Evolutionary conservation across 2,888 invertebrate species (phyloP).

Genomic region (Willowsia nigromaculata): DNA sequence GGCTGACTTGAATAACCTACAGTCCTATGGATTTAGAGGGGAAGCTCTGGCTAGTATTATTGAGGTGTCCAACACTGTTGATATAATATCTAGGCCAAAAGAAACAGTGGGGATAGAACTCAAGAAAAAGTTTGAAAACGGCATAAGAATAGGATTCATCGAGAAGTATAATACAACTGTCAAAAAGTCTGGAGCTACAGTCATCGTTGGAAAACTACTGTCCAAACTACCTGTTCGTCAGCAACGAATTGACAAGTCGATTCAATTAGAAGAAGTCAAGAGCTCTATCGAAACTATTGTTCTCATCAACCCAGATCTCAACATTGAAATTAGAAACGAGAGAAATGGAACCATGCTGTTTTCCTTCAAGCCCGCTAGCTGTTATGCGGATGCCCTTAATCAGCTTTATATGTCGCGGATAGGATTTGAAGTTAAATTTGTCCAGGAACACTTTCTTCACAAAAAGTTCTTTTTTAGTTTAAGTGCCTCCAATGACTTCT

Average conservation of each 20-base stretch:
- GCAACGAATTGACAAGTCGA: conserved; percentile 82
- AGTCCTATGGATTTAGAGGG: conserved; percentile 86
- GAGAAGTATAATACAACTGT: conserved; percentile 78
- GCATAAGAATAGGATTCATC: conserved; percentile 80
- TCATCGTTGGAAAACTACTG: conserved; percentile 86
- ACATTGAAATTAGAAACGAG: conserved; percentile 62
- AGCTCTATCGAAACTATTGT: conserved; percentile 84
- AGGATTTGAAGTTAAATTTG: conserved; percentile 45
- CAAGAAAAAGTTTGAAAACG: conserved; percentile 83
- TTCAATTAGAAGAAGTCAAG: conserved; percentile 84
- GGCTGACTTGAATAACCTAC: conserved; percentile 82
- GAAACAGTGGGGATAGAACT: conserved; percentile 82
- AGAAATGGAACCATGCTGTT: conserved; percentile 35
- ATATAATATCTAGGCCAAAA: conserved; percentile 83
- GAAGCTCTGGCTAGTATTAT: conserved; percentile 86
- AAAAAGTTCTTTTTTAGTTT: conserved; percentile 83
- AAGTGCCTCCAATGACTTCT: conserved; percentile 82
- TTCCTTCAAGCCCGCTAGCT: neutral
- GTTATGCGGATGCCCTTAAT: conserved; percentile 59
- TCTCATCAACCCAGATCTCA: conserved; percentile 83
- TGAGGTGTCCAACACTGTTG: conserved; percentile 83
- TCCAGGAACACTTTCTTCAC: conserved; percentile 78
- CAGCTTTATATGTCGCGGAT: conserved; percentile 13
- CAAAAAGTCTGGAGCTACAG: conserved; percentile 88
- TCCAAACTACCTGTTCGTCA: conserved; percentile 85